A percentile compares a stretch with the other conserved stretches of the same genome.
Conservation (phyloP, 2,888 invertebrate genomes). For the Clunio marinus region DNA sequence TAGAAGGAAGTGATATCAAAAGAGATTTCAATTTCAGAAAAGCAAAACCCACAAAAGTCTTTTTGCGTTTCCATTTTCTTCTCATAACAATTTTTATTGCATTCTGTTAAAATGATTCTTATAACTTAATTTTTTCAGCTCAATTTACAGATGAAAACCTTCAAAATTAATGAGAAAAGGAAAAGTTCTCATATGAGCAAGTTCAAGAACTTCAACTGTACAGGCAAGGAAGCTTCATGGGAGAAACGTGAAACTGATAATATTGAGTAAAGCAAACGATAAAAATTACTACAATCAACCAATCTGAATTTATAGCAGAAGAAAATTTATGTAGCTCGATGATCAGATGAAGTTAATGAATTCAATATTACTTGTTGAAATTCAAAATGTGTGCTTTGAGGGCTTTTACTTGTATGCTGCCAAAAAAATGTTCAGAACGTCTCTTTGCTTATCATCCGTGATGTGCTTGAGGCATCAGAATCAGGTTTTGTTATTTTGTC, state of each 20-base stretch:
- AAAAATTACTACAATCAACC: conserved; percentile 37
- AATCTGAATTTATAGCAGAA: conserved; percentile 32
- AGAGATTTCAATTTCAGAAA: not conserved
- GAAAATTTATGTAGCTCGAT: conserved; percentile 26
- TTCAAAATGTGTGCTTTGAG: not conserved
- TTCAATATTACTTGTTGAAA: conserved; percentile 32
- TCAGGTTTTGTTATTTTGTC: conserved; percentile 1
- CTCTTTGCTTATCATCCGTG: too few relatives aligned
- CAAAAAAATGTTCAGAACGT: not conserved
- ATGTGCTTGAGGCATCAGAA: not conserved
- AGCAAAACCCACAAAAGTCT: not conserved
- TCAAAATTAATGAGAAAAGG: too few relatives aligned
- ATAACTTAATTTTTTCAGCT: conserved; percentile 9
- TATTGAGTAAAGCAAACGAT: conserved; percentile 20
- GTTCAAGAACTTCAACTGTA: too few relatives aligned
- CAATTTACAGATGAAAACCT: too few relatives aligned
- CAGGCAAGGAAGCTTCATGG: not conserved
- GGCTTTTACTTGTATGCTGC: not conserved
- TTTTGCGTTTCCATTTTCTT: not conserved
- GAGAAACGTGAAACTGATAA: conserved; percentile 26
- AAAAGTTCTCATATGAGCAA: too few relatives aligned
- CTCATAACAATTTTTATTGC: not conserved
- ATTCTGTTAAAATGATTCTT: too few relatives aligned
- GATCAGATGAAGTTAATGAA: conserved; percentile 35
- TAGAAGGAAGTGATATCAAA: too few relatives aligned